Evolutionary conservation across 2,888 invertebrate genomes (phyloP).

Genomic region (Yponomeuta sedellus): DNA sequence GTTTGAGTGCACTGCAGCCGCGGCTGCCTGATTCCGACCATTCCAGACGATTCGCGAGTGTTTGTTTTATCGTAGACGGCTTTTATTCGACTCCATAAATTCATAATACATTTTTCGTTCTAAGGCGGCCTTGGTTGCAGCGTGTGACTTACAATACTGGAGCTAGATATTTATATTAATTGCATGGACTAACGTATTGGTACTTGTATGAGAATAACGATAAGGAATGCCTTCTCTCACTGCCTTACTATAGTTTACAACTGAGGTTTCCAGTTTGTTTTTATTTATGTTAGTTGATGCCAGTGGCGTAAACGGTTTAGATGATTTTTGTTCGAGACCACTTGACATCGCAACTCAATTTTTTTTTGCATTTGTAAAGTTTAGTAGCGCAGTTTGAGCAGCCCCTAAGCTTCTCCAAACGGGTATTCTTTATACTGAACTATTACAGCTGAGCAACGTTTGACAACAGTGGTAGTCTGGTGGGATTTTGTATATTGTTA

Average conservation of each 20-base stretch:
- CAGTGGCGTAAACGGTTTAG: too few species aligned
- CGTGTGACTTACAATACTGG: not conserved
- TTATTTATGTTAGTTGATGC: too few species aligned
- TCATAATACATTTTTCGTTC: slow-evolving; percentile 1
- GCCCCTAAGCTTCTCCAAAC: too few species aligned
- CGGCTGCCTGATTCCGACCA: slow-evolving; percentile 8
- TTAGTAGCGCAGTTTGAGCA: too few species aligned
- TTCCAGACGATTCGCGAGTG: slow-evolving; percentile 5
- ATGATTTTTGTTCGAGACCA: too few species aligned
- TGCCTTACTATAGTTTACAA: not conserved
- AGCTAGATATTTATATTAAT: slow-evolving; percentile 7
- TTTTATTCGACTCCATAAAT: slow-evolving; percentile 1
- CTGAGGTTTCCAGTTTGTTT: too few species aligned
- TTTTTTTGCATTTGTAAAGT: too few species aligned
- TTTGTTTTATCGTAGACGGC: not conserved
- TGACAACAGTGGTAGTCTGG: too few species aligned
- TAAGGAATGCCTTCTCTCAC: not conserved
- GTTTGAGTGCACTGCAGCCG: not conserved
- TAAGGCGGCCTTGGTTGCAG: not conserved
- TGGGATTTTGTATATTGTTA: too few species aligned
- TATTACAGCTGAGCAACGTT: too few species aligned
- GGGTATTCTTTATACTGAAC: too few species aligned
- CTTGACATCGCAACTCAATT: too few species aligned
- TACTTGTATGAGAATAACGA: not conserved
- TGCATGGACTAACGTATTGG: slow-evolving; percentile 3